These are phyloP conservation scores for Aphelinus atriplicis DNA, from an alignment of 1,140 invertebrate genomes.

Conservation along the genomic window DNA sequence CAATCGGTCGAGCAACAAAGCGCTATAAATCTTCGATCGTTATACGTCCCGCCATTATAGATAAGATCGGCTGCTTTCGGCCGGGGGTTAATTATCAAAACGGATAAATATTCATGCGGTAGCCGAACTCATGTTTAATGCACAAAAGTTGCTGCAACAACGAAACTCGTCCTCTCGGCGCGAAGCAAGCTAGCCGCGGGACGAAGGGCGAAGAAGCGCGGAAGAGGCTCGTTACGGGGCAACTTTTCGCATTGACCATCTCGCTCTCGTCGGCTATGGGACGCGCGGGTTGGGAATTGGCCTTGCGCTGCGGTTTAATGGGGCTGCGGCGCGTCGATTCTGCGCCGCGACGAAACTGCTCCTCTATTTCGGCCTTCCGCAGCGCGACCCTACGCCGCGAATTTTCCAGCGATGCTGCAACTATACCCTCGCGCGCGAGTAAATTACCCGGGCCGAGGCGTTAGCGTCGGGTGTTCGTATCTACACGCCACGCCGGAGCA, in stretches of 20 bases:
- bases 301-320: no score
- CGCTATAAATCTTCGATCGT: no score
- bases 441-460: constrained; percentile 18
- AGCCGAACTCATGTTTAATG: not conserved
- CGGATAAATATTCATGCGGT: constrained; percentile 9
- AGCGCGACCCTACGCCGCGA: not conserved
- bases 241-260: constrained; percentile 36
- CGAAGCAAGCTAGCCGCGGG: not conserved
- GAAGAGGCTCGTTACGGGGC: constrained; percentile 22
- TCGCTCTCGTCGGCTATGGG: no score
- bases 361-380: constrained; percentile 32
- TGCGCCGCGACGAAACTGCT: constrained; percentile 6
- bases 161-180: not conserved
- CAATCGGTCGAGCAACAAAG: no score
- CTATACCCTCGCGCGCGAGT: constrained; percentile 15
- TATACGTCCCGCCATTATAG: no score
- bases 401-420: constrained; percentile 17
- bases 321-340: not conserved
- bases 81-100: constrained; percentile 6
- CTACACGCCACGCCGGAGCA: no score
- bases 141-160: not conserved
- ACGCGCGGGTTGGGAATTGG: no score
- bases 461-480: no score
- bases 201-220: not conserved
- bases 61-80: no score